phyloP scores from a whole-genome alignment of 2,888 invertebrate genomes.

The Torymus aiolomorphi region DNA sequence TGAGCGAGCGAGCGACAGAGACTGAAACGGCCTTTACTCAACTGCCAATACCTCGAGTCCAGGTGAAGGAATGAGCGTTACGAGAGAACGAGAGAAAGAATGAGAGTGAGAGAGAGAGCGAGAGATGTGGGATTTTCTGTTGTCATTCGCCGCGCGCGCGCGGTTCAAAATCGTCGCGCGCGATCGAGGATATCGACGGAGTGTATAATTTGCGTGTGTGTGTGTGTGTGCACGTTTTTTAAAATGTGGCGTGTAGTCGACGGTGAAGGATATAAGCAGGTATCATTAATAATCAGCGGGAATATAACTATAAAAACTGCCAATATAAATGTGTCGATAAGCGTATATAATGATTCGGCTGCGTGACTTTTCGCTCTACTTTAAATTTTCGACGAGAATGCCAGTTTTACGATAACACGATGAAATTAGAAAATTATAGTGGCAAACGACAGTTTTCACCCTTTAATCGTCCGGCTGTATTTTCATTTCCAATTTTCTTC shows the following conservation, averaged over 20 bases:
- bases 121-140: neutral
- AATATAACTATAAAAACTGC: slow-evolving; percentile 2
- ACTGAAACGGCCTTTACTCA: slow-evolving; percentile 65
- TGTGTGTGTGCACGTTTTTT: too few relatives aligned
- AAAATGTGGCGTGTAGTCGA: too few relatives aligned
- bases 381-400: neutral
- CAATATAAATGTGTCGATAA: neutral
- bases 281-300: neutral
- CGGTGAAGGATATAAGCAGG: too few relatives aligned
- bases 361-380: neutral
- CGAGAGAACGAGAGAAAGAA: neutral
- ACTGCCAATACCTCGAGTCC: slow-evolving; percentile 69
- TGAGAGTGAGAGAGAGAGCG: neutral
- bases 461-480: too few relatives aligned
- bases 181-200: neutral
- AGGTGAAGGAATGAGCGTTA: slow-evolving; percentile 12
- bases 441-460: too few relatives aligned
- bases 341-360: neutral
- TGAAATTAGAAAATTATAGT: too few relatives aligned
- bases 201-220: neutral
- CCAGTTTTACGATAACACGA: neutral
- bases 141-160: neutral
- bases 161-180: slow-evolving; percentile 6
- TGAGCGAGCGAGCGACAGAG: slow-evolving; percentile 15
- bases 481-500: too few relatives aligned